A percentile compares a stretch with the other conserved stretches of the same genome.
Conservation (phyloP, 2,888 invertebrate species). For the Caenorhabditis becei region DNA sequence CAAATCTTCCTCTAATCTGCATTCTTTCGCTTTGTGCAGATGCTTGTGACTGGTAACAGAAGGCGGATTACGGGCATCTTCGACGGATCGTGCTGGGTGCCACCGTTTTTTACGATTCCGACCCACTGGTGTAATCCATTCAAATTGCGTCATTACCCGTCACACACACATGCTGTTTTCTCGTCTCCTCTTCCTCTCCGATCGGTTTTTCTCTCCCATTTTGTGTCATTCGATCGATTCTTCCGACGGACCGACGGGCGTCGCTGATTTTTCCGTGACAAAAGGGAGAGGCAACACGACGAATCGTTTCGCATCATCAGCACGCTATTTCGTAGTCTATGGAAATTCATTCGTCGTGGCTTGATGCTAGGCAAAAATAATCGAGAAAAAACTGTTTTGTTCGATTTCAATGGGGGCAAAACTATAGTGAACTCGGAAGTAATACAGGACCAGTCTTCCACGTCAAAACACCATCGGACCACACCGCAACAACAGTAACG, state of each 20-base stretch:
- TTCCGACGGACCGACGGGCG: constrained; percentile 40
- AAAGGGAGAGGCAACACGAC: constrained; percentile 36
- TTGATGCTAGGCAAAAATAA: constrained; percentile 9
- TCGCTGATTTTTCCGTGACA: constrained; percentile 58
- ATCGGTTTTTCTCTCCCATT: constrained; percentile 28
- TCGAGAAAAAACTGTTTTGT: constrained; percentile 12
- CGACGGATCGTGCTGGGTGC: constrained; percentile 30
- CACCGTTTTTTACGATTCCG: constrained; percentile 55
- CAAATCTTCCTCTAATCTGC: neutral
- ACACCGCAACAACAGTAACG: constrained; percentile 30
- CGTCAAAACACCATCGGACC: constrained; percentile 1
- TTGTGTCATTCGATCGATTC: constrained; percentile 51
- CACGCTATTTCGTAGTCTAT: constrained; percentile 45
- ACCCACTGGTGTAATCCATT: constrained; percentile 58
- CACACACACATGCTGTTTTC: constrained; percentile 48
- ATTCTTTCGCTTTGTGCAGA: neutral
- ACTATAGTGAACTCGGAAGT: constrained; percentile 4
- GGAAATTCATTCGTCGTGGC: constrained; percentile 23
- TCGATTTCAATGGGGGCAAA: constrained; percentile 14
- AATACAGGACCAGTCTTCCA: constrained; percentile 35
- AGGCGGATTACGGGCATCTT: neutral
- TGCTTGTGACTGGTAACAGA: constrained; percentile 2
- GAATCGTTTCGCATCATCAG: constrained; percentile 43
- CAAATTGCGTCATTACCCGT: constrained; percentile 61
- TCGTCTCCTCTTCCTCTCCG: constrained; percentile 33